A percentile compares a stretch with the other conserved stretches of the same genome.
phyloP scores from a whole-genome alignment of 2,797 vertebrate species.

The Hoplostethus mediterraneus region DNA sequence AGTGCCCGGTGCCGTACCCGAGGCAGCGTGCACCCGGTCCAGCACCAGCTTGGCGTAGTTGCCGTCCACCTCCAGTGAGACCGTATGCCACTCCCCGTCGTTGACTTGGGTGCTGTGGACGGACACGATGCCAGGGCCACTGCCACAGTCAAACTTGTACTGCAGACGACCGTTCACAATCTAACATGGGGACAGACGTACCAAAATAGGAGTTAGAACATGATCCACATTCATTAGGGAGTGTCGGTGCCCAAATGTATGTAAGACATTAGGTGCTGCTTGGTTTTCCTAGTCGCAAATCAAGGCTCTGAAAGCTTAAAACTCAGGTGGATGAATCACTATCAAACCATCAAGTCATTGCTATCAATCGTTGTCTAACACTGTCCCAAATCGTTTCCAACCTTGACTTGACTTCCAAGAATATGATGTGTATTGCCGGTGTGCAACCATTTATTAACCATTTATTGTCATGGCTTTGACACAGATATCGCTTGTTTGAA shows the following conservation, averaged over 20 bases:
- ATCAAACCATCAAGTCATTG: conserved; percentile 12
- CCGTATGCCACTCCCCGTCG: conserved; percentile 95
- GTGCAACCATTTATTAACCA: background rate
- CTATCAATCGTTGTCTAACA: conserved; percentile 35
- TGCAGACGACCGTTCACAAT: conserved; percentile 95
- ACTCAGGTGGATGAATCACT: background rate
- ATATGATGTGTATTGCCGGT: background rate
- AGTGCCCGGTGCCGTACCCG: conserved; percentile 93
- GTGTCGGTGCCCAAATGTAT: no score
- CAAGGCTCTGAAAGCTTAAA: conserved; percentile 12
- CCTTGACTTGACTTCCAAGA: background rate
- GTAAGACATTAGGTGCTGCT: background rate
- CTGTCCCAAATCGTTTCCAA: conserved; percentile 19
- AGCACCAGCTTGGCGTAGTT: conserved; percentile 95
- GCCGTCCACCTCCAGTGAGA: conserved; percentile 95
- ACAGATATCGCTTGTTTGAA: background rate
- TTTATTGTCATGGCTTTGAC: background rate
- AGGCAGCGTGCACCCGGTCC: conserved; percentile 94
- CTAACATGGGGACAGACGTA: conserved; percentile 69
- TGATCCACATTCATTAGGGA: background rate
- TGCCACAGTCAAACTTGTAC: conserved; percentile 98
- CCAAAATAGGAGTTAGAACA: background rate
- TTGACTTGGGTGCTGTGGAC: conserved; percentile 96
- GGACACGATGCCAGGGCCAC: conserved; percentile 94
- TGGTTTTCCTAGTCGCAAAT: conserved; percentile 8